Conservation (phyloP, 2,888 invertebrate genomes). For the Nephrotoma guestfalica region DNA sequence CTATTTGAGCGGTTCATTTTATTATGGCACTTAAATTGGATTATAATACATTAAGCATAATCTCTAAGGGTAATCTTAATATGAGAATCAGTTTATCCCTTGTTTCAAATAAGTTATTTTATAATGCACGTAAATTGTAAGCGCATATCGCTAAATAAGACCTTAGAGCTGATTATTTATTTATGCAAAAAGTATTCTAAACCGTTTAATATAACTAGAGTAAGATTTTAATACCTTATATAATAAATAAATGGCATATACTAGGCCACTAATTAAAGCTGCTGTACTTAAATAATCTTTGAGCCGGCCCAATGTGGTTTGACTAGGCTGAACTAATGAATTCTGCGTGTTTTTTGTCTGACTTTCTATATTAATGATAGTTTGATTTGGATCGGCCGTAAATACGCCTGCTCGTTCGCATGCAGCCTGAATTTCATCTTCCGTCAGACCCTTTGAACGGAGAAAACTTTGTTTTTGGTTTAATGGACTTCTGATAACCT, state of each 20-base stretch:
- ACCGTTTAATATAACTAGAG: neutral
- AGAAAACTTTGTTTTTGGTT: slow-evolving; percentile 68
- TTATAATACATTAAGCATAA: neutral
- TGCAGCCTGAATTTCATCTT: slow-evolving; percentile 58
- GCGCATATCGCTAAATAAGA: neutral
- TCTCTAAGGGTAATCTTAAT: neutral
- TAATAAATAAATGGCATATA: slow-evolving; percentile 65
- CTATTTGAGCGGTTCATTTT: neutral
- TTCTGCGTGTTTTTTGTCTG: slow-evolving; percentile 14
- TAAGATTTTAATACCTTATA: slow-evolving; percentile 47
- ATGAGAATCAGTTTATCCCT: neutral
- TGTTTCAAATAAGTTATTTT: neutral
- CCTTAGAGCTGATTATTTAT: neutral
- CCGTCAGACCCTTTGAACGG: slow-evolving; percentile 59
- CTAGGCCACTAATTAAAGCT: slow-evolving; percentile 60
- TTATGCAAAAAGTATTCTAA: neutral
- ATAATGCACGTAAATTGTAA: slow-evolving; percentile 7
- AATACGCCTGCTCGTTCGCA: slow-evolving; percentile 46
- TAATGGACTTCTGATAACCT: slow-evolving; percentile 59
- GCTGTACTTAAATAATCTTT: slow-evolving; percentile 57
- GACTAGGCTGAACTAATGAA: slow-evolving; percentile 17
- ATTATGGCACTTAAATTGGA: neutral
- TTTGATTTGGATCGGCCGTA: slow-evolving; percentile 24
- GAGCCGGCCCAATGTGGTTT: slow-evolving; percentile 36
- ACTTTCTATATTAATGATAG: slow-evolving; percentile 26